phyloP scores from a whole-genome alignment of 2,888 invertebrate genomes.

The Dusona sp. region DNA sequence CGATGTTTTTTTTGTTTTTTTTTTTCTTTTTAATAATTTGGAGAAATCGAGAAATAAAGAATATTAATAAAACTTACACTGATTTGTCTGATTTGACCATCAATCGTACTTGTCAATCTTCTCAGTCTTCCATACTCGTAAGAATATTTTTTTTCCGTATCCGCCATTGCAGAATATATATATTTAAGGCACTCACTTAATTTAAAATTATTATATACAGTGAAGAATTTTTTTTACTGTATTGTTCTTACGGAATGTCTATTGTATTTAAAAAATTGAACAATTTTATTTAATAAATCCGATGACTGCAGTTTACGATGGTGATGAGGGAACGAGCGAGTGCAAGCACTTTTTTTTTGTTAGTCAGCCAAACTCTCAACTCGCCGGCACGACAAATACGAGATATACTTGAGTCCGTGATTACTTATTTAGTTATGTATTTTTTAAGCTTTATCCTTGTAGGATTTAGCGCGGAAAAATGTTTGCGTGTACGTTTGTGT shows the following conservation, averaged over 20 bases:
- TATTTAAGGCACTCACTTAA: constrained; percentile 16
- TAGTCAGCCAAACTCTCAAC: neutral
- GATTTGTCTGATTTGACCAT: constrained; percentile 88
- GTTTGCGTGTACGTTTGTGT: neutral
- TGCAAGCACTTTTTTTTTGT: neutral
- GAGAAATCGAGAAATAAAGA: neutral
- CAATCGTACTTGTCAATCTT: constrained; percentile 88
- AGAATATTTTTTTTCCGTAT: constrained; percentile 86
- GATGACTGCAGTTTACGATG: neutral
- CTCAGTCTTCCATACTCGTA: constrained; percentile 90
- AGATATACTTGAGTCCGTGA: neutral
- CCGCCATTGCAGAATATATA: constrained; percentile 75
- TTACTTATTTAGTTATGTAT: constrained; percentile 7
- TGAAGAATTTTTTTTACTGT: neutral
- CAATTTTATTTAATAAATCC: neutral
- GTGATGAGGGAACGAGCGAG: neutral
- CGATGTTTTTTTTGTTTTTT: too few species aligned
- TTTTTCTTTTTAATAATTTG: too few species aligned
- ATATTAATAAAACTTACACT: constrained; percentile 86
- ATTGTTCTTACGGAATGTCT: neutral
- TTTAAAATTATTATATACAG: neutral
- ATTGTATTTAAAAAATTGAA: neutral
- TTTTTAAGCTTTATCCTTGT: neutral
- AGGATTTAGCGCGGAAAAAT: constrained; percentile 32
- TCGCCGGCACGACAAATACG: neutral